A percentile compares a stretch with the other conserved stretches of the same genome.
Evolutionary conservation across 2,888 invertebrate species (phyloP).

Genomic region (Yponomeuta plumbellus): DNA sequence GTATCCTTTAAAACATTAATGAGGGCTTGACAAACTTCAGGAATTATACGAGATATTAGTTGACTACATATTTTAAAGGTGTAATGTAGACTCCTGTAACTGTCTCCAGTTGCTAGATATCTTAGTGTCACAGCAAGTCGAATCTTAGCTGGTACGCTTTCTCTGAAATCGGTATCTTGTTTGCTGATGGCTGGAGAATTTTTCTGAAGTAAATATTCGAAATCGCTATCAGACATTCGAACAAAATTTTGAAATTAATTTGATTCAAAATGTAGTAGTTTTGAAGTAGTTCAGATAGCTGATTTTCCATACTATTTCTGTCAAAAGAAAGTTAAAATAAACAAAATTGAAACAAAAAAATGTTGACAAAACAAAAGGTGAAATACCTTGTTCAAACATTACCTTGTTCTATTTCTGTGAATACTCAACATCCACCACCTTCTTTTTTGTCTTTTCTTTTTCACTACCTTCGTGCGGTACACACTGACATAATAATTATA

Average conservation of each 20-base stretch:
- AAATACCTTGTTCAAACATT: too few relatives aligned
- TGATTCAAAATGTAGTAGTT: conserved; percentile 17
- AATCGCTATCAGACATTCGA: too few relatives aligned
- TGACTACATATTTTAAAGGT: conserved; percentile 18
- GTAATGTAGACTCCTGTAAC: conserved; percentile 17
- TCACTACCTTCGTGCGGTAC: too few relatives aligned
- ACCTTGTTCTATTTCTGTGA: too few relatives aligned
- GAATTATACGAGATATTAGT: conserved; percentile 18
- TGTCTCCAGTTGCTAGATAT: conserved; percentile 16
- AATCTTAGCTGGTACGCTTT: conserved; percentile 22
- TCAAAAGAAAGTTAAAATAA: too few relatives aligned
- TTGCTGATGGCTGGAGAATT: conserved; percentile 20
- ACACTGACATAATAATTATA: too few relatives aligned
- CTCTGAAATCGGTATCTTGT: conserved; percentile 21
- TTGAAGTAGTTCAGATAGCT: conserved; percentile 18
- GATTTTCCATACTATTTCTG: conserved; percentile 8
- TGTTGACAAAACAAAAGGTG: too few relatives aligned
- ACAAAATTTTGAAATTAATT: too few relatives aligned
- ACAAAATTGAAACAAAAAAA: too few relatives aligned
- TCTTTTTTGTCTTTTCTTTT: too few relatives aligned
- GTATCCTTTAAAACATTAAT: conserved; percentile 14
- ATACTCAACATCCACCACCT: too few relatives aligned
- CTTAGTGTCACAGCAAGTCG: conserved; percentile 12
- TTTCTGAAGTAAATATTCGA: conserved; percentile 21
- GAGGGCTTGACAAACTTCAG: conserved; percentile 17